Evolutionary conservation across 2,888 invertebrate genomes (phyloP).

Genomic region (Chrysolina oricalcia): DNA sequence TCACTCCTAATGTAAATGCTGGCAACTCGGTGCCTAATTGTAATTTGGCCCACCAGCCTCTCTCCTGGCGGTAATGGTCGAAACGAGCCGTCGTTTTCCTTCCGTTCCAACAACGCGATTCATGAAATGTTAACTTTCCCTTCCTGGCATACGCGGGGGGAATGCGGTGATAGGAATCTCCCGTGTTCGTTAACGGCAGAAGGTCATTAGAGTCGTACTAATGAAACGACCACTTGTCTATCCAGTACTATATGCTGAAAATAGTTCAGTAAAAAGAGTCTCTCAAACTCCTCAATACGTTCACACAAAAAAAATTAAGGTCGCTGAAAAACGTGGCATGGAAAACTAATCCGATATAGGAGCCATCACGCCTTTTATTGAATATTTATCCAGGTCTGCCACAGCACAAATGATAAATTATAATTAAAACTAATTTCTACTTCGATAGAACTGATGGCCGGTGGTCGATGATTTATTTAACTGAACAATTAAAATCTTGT

Average conservation of each 20-base stretch:
- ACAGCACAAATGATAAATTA: no score
- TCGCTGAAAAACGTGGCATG: no score
- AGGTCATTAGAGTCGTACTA: background rate
- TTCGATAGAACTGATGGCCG: no score
- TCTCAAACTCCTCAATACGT: no score
- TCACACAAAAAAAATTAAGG: no score
- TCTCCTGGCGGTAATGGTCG: slow-evolving; percentile 36
- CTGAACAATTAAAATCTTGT: no score
- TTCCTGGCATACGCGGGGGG: slow-evolving; percentile 2
- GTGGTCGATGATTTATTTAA: no score
- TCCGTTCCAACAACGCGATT: slow-evolving; percentile 34
- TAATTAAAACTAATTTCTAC: no score
- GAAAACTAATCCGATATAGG: no score
- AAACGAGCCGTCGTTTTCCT: slow-evolving; percentile 42
- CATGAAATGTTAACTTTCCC: slow-evolving; percentile 24
- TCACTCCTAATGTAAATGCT: slow-evolving; percentile 71
- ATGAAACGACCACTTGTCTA: background rate
- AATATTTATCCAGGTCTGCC: no score
- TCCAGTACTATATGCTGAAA: background rate
- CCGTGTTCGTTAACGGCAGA: background rate
- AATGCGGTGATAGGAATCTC: background rate
- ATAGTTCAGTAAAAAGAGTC: no score
- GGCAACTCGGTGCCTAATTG: slow-evolving; percentile 65
- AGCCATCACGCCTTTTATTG: no score
- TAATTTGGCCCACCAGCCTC: slow-evolving; percentile 53